phyloP scores from a whole-genome alignment of 2,797 vertebrate species.

The Emydoidea blandingii region DNA sequence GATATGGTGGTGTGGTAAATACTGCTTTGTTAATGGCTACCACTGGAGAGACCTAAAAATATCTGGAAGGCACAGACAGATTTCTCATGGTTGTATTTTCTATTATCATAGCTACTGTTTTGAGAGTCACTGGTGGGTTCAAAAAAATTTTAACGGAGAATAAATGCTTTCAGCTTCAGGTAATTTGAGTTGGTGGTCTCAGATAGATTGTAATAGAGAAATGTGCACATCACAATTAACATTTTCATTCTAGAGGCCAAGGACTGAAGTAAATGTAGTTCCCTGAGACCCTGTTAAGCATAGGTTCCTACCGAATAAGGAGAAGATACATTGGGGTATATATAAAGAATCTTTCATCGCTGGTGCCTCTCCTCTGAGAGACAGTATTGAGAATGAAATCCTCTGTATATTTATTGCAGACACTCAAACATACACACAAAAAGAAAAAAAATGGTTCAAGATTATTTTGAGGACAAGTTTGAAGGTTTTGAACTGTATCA shows the following conservation, averaged over 20 bases:
- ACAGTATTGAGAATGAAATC: background rate
- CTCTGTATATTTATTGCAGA: background rate
- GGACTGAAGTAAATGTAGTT: background rate
- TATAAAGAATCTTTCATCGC: background rate
- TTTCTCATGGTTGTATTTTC: background rate
- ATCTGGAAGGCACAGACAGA: background rate
- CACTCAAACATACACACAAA: background rate
- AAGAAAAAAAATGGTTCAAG: background rate
- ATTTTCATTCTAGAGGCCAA: background rate
- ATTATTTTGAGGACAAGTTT: background rate
- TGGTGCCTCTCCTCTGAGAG: background rate
- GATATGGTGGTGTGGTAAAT: background rate
- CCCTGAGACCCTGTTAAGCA: background rate
- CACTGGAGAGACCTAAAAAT: background rate
- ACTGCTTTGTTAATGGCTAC: background rate
- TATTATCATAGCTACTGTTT: background rate
- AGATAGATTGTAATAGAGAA: background rate
- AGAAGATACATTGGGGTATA: background rate
- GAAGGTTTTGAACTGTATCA: background rate
- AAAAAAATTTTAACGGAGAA: background rate
- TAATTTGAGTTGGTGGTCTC: background rate
- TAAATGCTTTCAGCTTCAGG: background rate
- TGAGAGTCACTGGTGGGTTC: background rate
- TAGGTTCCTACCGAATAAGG: background rate
- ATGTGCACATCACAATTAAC: background rate